Evolutionary conservation across 2,888 invertebrate species (phyloP), one percentile per base, ranked within the genome.

Genomic region (Apamea monoglypha): DNA sequence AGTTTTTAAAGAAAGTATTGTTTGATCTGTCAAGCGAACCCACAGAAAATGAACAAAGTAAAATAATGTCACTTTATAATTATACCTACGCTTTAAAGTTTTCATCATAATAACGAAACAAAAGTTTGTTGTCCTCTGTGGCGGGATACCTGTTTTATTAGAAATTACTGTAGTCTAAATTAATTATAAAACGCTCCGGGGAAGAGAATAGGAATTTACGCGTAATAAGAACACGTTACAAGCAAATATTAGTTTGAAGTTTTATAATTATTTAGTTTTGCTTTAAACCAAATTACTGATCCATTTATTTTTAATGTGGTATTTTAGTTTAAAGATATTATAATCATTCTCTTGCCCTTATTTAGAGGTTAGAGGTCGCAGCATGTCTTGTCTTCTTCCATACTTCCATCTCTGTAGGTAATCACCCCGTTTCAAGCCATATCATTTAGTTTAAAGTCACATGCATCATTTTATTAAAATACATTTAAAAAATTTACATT

Each of bases 121-220:
- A 75, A 76, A 83, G 21, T 50, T 70, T 59, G 14, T 70, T 59
- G 83, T 76, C 83, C 83, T 81, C 70, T 70, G 77, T 66, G 32
- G 56, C 18, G 50, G 32, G 32, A 40, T 59, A 59, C n/a, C 44
- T 76, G 69, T 59, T 83, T 32, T 64, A 83, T 50, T 32, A 64
- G 21, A 63, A 83, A 53, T 76, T 29, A 70, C 3, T 82, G 36
- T 47, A 21, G 47, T 64, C 29, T 70, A 70, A 83, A 83, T 76
- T 70, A 64, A 82, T 82, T 76, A 53, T 64, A 50, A 70, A 68
- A 59, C 53, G 44, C 79, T 56, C 40, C 44, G 10, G 44, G 69
- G 79, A 63, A 63, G 14, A 53, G 29, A 32, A n/a, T 44, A 32
- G 21, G 2, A 47, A 21, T 32, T 44, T 16, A 18, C 12, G 29